Conservation (phyloP, 2,113 vertebrate genomes). For the Pseudonaja textilis region DNA sequence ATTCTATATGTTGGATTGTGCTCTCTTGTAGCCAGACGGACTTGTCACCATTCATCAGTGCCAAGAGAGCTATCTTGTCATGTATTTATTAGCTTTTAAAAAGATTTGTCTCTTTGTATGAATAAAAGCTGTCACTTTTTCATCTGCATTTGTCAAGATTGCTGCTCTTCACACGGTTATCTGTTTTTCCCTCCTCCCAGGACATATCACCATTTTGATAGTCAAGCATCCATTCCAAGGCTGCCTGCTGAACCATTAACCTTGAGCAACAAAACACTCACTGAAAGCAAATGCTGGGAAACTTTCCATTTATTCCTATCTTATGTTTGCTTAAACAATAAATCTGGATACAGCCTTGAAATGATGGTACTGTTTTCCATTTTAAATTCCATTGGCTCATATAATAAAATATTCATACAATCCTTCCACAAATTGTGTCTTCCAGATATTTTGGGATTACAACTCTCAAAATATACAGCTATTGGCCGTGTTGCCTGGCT, state of each 20-base stretch:
- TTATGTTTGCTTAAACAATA: conserved; percentile 11
- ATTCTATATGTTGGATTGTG: conserved; percentile 24
- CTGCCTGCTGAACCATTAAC: conserved; percentile 22
- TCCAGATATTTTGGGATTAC: neutral
- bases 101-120: conserved; percentile 37
- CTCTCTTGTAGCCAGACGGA: conserved; percentile 22
- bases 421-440: neutral
- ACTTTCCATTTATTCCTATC: neutral
- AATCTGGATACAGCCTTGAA: neutral
- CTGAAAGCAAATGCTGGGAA: neutral
- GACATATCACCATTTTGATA: conserved; percentile 36
- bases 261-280: conserved; percentile 2
- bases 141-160: conserved; percentile 45
- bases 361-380: conserved; percentile 2
- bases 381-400: neutral
- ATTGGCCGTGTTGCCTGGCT: neutral
- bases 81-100: conserved; percentile 46
- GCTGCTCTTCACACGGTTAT: conserved; percentile 17
- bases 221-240: conserved; percentile 19
- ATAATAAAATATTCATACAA: neutral
- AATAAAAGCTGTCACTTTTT: conserved; percentile 30
- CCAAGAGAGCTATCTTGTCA: conserved; percentile 33
- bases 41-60: conserved; percentile 42
- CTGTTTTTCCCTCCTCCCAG: neutral
- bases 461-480: neutral